Evolutionary conservation across 2,797 vertebrate species (phyloP).

Genomic region (Aeoliscus strigatus): DNA sequence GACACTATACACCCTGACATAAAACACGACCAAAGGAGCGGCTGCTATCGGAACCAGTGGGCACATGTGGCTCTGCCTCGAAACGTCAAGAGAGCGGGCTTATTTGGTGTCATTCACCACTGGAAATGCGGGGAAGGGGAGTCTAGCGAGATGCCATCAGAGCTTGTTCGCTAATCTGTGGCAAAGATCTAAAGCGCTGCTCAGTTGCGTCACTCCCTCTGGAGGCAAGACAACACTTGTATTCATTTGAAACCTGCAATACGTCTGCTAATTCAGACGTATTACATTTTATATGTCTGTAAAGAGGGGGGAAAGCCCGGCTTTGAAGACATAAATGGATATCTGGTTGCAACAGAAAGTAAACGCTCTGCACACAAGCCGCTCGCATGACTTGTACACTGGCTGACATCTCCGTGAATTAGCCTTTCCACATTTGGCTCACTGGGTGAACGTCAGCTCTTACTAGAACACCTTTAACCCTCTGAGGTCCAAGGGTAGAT

Average conservation of each 20-base stretch:
- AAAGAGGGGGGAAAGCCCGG: conserved; percentile 49
- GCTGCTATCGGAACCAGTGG: too few species aligned
- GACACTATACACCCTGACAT: conserved; percentile 3
- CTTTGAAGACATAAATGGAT: conserved; percentile 49
- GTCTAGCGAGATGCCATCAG: conserved; percentile 27
- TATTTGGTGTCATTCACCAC: conserved; percentile 44
- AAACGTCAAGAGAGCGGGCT: conserved; percentile 41
- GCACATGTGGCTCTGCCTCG: conserved; percentile 16
- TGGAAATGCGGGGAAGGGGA: conserved; percentile 15
- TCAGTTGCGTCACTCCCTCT: conserved; percentile 54
- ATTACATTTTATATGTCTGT: conserved; percentile 66
- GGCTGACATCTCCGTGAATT: conserved; percentile 29
- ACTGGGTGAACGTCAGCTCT: neutral
- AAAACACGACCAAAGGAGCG: neutral
- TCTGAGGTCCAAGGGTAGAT: too few species aligned
- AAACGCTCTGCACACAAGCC: conserved; percentile 26
- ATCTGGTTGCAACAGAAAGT: conserved; percentile 47
- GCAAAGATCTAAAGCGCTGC: conserved; percentile 56
- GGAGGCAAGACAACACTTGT: conserved; percentile 56
- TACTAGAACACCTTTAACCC: conserved; percentile 1
- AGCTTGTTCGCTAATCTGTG: conserved; percentile 52
- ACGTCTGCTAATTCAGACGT: conserved; percentile 62
- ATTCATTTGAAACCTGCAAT: conserved; percentile 62
- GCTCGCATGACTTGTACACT: conserved; percentile 30
- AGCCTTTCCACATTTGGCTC: conserved; percentile 32